Evolutionary conservation across 2,797 vertebrate genomes (phyloP).

Genomic region (Meda fulgida): DNA sequence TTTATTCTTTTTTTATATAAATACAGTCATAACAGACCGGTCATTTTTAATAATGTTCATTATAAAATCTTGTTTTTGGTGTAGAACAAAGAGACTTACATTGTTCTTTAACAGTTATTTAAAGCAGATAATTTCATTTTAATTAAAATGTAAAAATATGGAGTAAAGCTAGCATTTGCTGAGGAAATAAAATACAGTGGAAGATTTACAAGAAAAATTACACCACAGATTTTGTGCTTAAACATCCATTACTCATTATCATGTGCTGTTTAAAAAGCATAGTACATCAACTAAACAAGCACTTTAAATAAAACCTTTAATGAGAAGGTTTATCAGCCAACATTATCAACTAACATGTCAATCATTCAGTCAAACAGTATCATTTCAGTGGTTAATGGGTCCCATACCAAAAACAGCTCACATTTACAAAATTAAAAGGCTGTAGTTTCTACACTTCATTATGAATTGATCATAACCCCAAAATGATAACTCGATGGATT

Average conservation of each 20-base stretch:
- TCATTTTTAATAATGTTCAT: not conserved
- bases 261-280: not conserved
- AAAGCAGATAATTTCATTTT: not conserved
- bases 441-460: conserved; percentile 23
- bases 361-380: not conserved
- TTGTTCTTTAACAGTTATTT: conserved; percentile 7
- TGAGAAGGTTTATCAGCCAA: conserved; percentile 12
- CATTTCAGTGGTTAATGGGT: conserved; percentile 21
- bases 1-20: not conserved
- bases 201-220: conserved; percentile 7
- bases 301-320: conserved; percentile 27
- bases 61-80: not conserved
- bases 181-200: not conserved
- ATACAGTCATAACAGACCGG: not conserved
- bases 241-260: not conserved
- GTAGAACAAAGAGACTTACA: not conserved
- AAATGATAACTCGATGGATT: not conserved
- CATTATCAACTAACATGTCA: not conserved
- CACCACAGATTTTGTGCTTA: not conserved
- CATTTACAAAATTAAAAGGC: conserved; percentile 21
- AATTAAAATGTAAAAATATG: not conserved
- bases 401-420: conserved; percentile 25
- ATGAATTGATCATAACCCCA: not conserved
- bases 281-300: not conserved
- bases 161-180: not conserved